Evolutionary conservation across 2,113 vertebrate genomes (phyloP).

Genomic region (Etheostoma spectabile): DNA sequence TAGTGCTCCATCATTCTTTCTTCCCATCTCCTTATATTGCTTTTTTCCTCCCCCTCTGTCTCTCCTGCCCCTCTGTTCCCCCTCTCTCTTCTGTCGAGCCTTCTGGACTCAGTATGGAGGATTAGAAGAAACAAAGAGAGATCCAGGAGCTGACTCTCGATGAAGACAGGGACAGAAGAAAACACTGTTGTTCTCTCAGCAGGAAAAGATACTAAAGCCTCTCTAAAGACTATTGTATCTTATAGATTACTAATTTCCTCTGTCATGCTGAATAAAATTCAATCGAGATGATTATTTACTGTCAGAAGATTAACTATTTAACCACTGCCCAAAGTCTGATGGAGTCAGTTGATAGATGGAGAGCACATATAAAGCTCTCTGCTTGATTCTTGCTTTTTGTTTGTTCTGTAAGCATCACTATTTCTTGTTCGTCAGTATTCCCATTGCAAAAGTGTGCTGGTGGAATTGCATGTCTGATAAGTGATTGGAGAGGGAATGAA

Average conservation of each 20-base stretch:
- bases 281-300: conserved; percentile 27
- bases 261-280: conserved; percentile 42
- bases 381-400: neutral
- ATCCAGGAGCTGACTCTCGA: conserved; percentile 31
- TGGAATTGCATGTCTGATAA: conserved; percentile 64
- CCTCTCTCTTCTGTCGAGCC: conserved; percentile 4
- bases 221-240: conserved; percentile 53
- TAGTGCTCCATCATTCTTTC: conserved; percentile 19
- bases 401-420: neutral
- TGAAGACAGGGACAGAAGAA: conserved; percentile 45
- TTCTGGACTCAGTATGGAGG: conserved; percentile 50
- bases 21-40: conserved; percentile 22
- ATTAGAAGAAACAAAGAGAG: conserved; percentile 73
- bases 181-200: conserved; percentile 51
- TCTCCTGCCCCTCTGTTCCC: neutral
- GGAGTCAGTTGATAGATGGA: conserved; percentile 1
- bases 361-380: neutral
- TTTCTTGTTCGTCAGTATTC: conserved; percentile 45
- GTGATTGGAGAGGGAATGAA: conserved; percentile 77
- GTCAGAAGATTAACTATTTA: conserved; percentile 54
- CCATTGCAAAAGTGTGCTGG: conserved; percentile 34
- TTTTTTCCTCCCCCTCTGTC: conserved; percentile 17
- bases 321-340: conserved; percentile 12
- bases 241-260: conserved; percentile 42
- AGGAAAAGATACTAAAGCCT: conserved; percentile 54